Evolutionary conservation across 2,113 vertebrate genomes (phyloP), one percentile per base, ranked within the genome.

Genomic region (Lophius piscatorius): DNA sequence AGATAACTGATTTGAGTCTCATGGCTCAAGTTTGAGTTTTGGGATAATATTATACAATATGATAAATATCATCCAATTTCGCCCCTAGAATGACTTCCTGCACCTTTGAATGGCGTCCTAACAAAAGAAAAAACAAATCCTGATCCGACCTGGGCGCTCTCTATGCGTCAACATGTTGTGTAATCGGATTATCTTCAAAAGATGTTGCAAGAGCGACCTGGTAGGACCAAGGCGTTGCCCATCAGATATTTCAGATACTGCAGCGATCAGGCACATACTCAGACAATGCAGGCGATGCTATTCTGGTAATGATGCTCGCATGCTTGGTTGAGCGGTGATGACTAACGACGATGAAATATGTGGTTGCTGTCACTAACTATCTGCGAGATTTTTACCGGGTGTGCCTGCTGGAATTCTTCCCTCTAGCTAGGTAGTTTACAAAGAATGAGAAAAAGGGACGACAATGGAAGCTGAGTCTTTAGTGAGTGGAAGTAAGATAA

Each of bases 381-480:
- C 24, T 63, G 51, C 4, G 22, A 55, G 47, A 29, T 68, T 42
- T 47, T 14, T 6, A 22, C 68, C 22, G 49, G 81, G 69, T 42
- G 83, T 65, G 61, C 4, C 69, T 4, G 18, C 21, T 12, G 3
- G 8, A 63, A 78, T 78, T 62, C 40, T 33, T 76, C 18, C 31
- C 16, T 31, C 36, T 7, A 33, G 26, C 45, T 13, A 29, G 17
- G 58, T 40, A 55, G n/a, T 34, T 49, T 31, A 0, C 3, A 24
- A 47, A 33, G 34, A 14, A 55, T 42, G 22, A 54, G 0, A 39
- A 16, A 36, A 14, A 31, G 36, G 54, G 7, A 23, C 20, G 71
- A 58, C 42, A 66, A 50, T 24, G 3, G 8, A 6, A 31, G 51
- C 9, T 20, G 24, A 29, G 38, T 33, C n/a, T 14, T 16, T 18